Conservation (phyloP, 2,888 invertebrate genomes). For the Lapara coniferarum region DNA sequence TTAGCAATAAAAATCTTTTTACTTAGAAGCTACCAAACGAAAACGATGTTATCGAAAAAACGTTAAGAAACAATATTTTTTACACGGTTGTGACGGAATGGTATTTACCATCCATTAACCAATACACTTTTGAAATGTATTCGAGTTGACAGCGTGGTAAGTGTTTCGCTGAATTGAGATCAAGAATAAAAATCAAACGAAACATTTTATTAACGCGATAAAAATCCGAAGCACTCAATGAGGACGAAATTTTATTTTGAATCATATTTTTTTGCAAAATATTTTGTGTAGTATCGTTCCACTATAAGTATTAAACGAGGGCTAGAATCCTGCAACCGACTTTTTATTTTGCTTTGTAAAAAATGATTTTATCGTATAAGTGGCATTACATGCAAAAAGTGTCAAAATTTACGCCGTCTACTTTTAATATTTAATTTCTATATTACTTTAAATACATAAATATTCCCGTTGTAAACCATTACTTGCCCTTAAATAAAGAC, state of each 20-base stretch:
- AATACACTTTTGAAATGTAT: not conserved
- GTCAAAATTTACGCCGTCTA: not conserved
- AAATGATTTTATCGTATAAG: too few species aligned
- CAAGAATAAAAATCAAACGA: not conserved
- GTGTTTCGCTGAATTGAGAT: constrained; percentile 7
- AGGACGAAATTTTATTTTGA: not conserved
- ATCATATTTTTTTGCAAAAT: not conserved
- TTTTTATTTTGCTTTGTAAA: too few species aligned
- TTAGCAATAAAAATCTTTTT: too few species aligned
- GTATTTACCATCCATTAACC: not conserved
- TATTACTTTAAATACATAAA: not conserved
- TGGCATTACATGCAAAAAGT: too few species aligned
- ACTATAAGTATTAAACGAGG: not conserved
- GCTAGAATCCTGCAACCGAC: too few species aligned
- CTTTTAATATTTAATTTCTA: not conserved
- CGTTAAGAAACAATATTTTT: not conserved
- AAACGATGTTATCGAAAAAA: too few species aligned
- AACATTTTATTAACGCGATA: not conserved
- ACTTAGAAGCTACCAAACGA: too few species aligned
- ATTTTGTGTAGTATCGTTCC: not conserved
- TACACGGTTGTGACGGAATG: too few species aligned
- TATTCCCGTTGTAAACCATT: not conserved
- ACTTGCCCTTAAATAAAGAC: constrained; percentile 16
- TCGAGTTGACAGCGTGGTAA: constrained; percentile 1
- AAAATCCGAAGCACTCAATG: not conserved